Base-by-base conservation (phyloP, 2,797 vertebrate species). In the Molossus alvarezi region DNA sequence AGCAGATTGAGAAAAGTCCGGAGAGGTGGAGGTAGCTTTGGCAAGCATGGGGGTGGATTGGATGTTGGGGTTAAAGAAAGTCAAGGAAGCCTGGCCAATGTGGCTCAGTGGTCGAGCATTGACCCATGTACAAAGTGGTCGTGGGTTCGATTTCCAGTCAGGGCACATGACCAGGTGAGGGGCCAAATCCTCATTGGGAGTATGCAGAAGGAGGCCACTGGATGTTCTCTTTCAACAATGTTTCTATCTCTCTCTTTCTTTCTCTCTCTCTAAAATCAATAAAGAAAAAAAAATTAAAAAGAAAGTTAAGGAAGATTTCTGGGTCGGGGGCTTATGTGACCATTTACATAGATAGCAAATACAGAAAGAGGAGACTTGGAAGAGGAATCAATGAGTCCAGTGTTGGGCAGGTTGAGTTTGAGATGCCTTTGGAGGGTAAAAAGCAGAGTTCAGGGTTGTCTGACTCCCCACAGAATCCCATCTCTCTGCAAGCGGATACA, bases 351-450 rank as follows among this genome's bases (percentile, higher is more conserved):
- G n/a, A 45, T 3, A 57, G 60, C 21, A 81, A 51, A 33, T 23
- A 29, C 7, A 51, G 77, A 67, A 51, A 80, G 23, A 69, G 2
- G 23, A 91, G 41, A 27, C 12, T 37, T 55, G 29, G 21, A 80
- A 33, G 55, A 87, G 29, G 17, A 67, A 48, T 62, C 6, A 3
- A 12, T 48, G 45, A 51, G 20, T 29, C 67, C 64, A 11, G 1
- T 11, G 4, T 12, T 9, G 1, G 37, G 27, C n/a, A 14, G 21
- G 48, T n/a, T 15, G 33, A 21, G 12, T 80, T 57, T 81, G 84
- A 85, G 88, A 88, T 48, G 73, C 15, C 25, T 90, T 90, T 33
- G 82, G 10, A 82, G 53, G 92, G 13, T 25, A 53, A 82, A 82
- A 92, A 51, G 29, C 80, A 57, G 73, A 94, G 41, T 62, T 29